A percentile compares a stretch with the other conserved stretches of the same genome.
These are phyloP conservation scores for Amblyopsis hoosieri DNA, from an alignment of 2,797 vertebrate species.

Conservation along the genomic window DNA sequence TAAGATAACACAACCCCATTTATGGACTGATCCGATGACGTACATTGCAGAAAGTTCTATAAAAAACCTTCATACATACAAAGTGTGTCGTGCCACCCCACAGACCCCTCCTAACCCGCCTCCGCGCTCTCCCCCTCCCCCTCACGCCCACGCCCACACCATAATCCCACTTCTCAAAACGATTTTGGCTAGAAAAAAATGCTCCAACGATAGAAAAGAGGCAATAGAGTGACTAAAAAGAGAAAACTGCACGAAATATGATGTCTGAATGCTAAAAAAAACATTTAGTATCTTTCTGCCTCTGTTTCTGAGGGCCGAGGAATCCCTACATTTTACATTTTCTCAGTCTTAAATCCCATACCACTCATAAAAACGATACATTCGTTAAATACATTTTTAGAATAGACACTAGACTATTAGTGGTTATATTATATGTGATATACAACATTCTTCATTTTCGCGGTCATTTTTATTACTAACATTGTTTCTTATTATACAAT, in stretches of 20 bases:
- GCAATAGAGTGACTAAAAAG: slow-evolving; percentile 9
- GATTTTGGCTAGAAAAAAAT: slow-evolving; percentile 43
- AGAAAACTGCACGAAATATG: slow-evolving; percentile 26
- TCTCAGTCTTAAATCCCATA: background rate
- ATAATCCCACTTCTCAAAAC: slow-evolving; percentile 79
- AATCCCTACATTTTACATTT: slow-evolving; percentile 27
- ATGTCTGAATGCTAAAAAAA: slow-evolving; percentile 15
- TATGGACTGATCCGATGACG: slow-evolving; percentile 88
- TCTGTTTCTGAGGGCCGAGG: slow-evolving; percentile 30
- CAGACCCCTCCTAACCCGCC: slow-evolving; percentile 63
- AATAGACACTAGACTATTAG: slow-evolving; percentile 6
- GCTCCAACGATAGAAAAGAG: slow-evolving; percentile 54
- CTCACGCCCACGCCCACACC: slow-evolving; percentile 79
- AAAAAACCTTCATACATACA: slow-evolving; percentile 86
- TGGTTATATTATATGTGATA: slow-evolving; percentile 2
- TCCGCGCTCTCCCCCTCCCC: slow-evolving; percentile 69
- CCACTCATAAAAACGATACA: slow-evolving; percentile 14
- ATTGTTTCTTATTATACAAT: slow-evolving; percentile 11
- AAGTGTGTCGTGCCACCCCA: slow-evolving; percentile 87
- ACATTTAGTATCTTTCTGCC: background rate
- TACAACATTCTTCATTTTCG: slow-evolving; percentile 12
- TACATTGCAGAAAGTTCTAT: slow-evolving; percentile 89
- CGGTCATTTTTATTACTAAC: slow-evolving; percentile 3
- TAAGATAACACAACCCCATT: slow-evolving; percentile 85
- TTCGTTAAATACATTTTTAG: slow-evolving; percentile 40